phyloP scores from a whole-genome alignment of 1,140 invertebrate species.

The Drosophila simulans region DNA sequence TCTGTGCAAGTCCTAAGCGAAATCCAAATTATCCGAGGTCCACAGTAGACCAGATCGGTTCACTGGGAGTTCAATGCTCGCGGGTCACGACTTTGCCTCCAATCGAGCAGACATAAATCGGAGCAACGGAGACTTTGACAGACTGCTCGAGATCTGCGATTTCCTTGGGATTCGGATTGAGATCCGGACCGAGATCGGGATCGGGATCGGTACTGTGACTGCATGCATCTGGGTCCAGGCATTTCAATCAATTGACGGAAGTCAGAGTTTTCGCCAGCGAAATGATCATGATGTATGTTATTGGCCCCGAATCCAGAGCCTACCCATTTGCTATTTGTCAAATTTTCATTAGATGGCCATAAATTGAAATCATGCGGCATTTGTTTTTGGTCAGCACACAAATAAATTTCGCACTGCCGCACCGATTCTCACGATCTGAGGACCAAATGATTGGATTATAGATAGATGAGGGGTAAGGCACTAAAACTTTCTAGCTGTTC shows the following conservation, averaged over 20 bases:
- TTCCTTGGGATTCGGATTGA: not conserved
- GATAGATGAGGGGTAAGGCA: slow-evolving; percentile 6
- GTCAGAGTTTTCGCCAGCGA: slow-evolving; percentile 37
- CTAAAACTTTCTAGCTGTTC: slow-evolving; percentile 80
- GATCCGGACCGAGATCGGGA: not conserved
- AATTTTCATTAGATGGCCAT: slow-evolving; percentile 78
- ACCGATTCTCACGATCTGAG: slow-evolving; percentile 73
- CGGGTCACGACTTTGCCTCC: slow-evolving; percentile 71
- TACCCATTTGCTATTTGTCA: slow-evolving; percentile 78
- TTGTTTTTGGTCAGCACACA: slow-evolving; percentile 70
- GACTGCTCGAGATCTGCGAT: slow-evolving; percentile 26
- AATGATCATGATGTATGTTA: slow-evolving; percentile 60
- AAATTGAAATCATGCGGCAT: slow-evolving; percentile 69
- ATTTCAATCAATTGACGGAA: slow-evolving; percentile 62
- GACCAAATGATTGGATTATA: not conserved
- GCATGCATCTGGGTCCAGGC: slow-evolving; percentile 12
- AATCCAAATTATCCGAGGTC: not conserved
- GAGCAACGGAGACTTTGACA: slow-evolving; percentile 42
- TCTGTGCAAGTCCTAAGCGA: slow-evolving; percentile 5
- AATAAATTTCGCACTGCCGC: slow-evolving; percentile 67
- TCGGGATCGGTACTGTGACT: not conserved
- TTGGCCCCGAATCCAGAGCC: slow-evolving; percentile 43
- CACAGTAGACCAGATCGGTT: slow-evolving; percentile 51
- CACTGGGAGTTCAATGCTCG: slow-evolving; percentile 69
- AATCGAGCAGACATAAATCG: slow-evolving; percentile 58